phyloP scores from a whole-genome alignment of 1,140 invertebrate genomes.

The Lithobius niger region DNA sequence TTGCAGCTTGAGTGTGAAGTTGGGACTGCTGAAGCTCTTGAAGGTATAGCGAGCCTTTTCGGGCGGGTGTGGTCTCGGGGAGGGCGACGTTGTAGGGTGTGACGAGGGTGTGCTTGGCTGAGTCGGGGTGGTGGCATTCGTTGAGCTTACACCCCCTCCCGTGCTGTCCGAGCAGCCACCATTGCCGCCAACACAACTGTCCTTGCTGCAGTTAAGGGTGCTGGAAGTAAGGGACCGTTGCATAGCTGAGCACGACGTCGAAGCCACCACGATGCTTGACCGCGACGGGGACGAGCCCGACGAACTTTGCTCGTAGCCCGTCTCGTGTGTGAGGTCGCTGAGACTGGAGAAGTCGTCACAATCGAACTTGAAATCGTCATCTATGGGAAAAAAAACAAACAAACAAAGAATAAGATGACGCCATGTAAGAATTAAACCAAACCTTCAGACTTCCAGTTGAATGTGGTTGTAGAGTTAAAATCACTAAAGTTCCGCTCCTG shows the following conservation, averaged over 20 bases:
- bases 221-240: not conserved
- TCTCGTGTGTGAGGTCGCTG: not conserved
- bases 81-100: no score
- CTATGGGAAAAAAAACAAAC: not conserved
- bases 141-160: no score
- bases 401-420: no score
- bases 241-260: not conserved
- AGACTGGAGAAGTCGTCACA: not conserved
- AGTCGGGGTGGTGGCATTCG: no score
- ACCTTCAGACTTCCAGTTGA: no score
- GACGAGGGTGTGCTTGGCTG: no score
- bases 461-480: no score
- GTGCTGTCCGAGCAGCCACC: no score
- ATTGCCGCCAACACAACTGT: no score
- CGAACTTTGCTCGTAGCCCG: constrained; percentile 2
- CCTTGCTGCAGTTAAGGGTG: not conserved
- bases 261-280: not conserved
- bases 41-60: constrained; percentile 1
- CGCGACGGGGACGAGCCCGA: constrained; percentile 8
- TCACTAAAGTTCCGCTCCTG: no score
- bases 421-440: no score
- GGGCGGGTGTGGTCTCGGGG: no score
- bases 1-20: constrained; percentile 11
- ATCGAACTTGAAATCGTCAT: constrained; percentile 3
- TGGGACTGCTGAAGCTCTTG: constrained; percentile 12